phyloP scores from a whole-genome alignment of 2,888 invertebrate species.

The Podabrus alpinus region DNA sequence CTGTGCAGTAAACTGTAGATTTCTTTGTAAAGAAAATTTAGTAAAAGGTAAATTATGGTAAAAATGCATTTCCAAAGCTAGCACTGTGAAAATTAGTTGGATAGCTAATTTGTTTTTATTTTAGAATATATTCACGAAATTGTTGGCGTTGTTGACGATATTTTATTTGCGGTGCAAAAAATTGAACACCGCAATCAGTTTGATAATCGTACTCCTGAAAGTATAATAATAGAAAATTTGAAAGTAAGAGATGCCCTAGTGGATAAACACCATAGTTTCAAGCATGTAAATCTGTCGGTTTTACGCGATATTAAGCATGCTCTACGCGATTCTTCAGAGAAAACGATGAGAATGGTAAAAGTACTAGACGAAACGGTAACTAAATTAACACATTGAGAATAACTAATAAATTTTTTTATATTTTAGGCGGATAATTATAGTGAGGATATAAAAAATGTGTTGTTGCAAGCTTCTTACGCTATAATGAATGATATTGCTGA shows the following conservation, averaged over 20 bases:
- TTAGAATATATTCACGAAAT: not conserved
- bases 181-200: not conserved
- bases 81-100: too few relatives aligned
- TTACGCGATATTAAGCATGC: not conserved
- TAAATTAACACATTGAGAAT: not conserved
- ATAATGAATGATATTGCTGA: not conserved
- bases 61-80: too few relatives aligned
- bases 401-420: not conserved
- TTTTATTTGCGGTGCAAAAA: not conserved
- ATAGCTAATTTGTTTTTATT: not conserved
- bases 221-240: not conserved
- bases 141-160: not conserved
- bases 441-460: not conserved
- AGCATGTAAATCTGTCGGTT: not conserved
- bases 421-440: not conserved
- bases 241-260: not conserved
- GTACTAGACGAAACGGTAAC: not conserved
- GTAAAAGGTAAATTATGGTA: too few relatives aligned
- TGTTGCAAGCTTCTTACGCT: not conserved
- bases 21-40: too few relatives aligned
- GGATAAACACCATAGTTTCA: not conserved
- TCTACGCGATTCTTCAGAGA: not conserved
- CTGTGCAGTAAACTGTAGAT: too few relatives aligned
- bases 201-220: not conserved
- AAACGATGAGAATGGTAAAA: too few relatives aligned